phyloP scores from a whole-genome alignment of 2,113 vertebrate genomes.

The Climacteris rufus region DNA sequence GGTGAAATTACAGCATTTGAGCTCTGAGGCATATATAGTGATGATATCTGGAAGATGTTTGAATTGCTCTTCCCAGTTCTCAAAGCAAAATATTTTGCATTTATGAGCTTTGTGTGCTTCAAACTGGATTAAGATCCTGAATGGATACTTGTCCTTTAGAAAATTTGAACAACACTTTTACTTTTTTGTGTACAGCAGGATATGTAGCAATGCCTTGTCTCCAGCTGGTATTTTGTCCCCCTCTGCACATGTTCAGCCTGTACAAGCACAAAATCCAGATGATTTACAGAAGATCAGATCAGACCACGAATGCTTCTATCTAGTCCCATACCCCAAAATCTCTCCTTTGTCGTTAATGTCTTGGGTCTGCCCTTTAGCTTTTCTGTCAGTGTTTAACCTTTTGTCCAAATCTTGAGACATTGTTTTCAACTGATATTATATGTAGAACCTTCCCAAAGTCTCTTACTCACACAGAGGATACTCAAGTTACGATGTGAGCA shows the following conservation, averaged over 20 bases:
- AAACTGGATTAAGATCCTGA: background rate
- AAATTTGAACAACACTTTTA: background rate
- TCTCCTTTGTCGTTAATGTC: background rate
- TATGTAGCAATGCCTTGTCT: background rate
- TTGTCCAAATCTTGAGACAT: fast-evolving
- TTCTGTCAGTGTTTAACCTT: background rate
- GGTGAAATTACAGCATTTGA: background rate
- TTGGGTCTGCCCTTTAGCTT: background rate
- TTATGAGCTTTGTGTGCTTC: background rate
- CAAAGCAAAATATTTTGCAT: background rate
- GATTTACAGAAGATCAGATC: background rate
- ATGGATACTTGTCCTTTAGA: background rate
- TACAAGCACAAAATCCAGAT: background rate
- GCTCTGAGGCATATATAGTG: background rate
- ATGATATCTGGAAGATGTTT: background rate
- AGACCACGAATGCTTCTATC: background rate
- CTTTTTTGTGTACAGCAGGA: background rate
- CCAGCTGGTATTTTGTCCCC: background rate
- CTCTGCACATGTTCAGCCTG: background rate
- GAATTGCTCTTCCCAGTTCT: background rate
- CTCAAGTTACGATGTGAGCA: background rate
- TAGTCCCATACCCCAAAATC: background rate
- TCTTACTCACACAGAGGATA: background rate
- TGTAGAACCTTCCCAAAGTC: background rate
- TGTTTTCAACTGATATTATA: fast-evolving